These are phyloP conservation scores for Aphelenchoides besseyi DNA, from an alignment of 1,140 invertebrate genomes.

Conservation along the genomic window DNA sequence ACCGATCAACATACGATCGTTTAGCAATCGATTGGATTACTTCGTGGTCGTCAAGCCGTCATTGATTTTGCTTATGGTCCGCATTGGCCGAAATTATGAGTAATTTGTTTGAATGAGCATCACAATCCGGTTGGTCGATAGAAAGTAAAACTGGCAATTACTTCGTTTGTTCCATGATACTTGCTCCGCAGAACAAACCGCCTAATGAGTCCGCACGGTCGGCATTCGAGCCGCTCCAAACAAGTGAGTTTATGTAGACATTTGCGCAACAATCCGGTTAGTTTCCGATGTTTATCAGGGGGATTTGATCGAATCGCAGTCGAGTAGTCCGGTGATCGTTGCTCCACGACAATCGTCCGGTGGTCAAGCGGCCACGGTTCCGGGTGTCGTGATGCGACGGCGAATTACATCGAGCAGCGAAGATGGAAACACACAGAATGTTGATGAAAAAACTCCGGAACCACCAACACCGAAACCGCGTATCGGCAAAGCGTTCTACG, in stretches of 20 bases:
- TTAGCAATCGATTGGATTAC: background rate
- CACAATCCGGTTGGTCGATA: background rate
- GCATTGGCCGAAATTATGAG: background rate
- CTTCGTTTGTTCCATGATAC: background rate
- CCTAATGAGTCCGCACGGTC: background rate
- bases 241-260: background rate
- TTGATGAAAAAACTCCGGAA: too few species aligned
- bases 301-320: too few species aligned
- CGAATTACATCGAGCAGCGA: slow-evolving; percentile 2
- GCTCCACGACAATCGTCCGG: background rate
- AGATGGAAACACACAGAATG: background rate
- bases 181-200: background rate
- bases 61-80: background rate
- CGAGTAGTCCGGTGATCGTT: too few species aligned
- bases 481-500: slow-evolving; percentile 17
- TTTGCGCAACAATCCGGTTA: background rate
- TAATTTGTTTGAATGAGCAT: background rate
- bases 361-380: background rate
- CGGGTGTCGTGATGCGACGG: slow-evolving; percentile 1
- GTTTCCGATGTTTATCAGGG: too few species aligned
- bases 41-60: background rate
- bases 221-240: too few species aligned
- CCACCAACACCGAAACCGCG: background rate
- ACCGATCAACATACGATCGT: background rate
- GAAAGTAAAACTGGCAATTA: background rate